Evolutionary conservation across 2,113 vertebrate genomes (phyloP).

Genomic region (Nothobranchius kuhntae): DNA sequence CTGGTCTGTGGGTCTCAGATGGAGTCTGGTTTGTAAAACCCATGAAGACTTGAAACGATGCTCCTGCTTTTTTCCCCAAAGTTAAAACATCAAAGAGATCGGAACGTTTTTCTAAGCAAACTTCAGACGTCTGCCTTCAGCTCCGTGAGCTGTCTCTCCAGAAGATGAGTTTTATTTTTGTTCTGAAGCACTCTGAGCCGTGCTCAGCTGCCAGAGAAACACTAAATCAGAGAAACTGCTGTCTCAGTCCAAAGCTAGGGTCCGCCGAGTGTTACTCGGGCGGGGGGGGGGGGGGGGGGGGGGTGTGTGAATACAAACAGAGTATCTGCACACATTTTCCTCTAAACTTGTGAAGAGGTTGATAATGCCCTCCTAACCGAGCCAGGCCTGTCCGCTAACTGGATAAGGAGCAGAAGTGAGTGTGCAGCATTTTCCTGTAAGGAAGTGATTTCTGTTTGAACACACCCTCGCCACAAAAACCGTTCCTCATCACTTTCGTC

Average conservation of each 20-base stretch:
- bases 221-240: conserved; percentile 25
- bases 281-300: conserved; percentile 7
- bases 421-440: conserved; percentile 32
- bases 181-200: conserved; percentile 5
- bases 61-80: fast-evolving
- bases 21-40: too few relatives aligned
- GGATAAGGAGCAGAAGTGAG: conserved; percentile 44
- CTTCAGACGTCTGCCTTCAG: neutral
- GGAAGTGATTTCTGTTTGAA: conserved; percentile 2
- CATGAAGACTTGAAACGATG: neutral
- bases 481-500: conserved; percentile 24
- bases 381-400: conserved; percentile 28
- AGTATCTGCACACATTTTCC: conserved; percentile 17
- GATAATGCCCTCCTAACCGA: conserved; percentile 45
- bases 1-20: too few relatives aligned
- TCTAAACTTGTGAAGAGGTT: conserved; percentile 15
- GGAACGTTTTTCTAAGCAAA: neutral
- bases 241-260: neutral
- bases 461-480: neutral
- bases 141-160: neutral
- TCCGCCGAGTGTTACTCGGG: neutral
- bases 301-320: conserved; percentile 27
- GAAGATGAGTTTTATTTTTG: neutral
- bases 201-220: neutral
- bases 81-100: neutral